Conservation (phyloP, 2,888 invertebrate species). For the Chrysolina americana region DNA sequence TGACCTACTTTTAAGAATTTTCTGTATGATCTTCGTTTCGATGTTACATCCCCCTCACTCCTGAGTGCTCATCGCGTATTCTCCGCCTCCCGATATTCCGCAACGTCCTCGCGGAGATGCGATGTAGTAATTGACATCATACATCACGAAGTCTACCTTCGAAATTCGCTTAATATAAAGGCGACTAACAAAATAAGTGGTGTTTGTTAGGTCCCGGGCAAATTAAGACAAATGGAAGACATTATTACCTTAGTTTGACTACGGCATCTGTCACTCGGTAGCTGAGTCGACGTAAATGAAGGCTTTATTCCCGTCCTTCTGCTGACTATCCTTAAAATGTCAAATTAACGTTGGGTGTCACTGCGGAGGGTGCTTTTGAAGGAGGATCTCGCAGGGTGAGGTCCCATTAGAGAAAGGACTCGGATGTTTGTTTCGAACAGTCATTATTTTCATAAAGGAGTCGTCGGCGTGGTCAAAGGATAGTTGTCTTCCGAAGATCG, state of each 20-base stretch:
- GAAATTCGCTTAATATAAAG: slow-evolving; percentile 45
- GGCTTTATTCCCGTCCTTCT: slow-evolving; percentile 56
- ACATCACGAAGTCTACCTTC: slow-evolving; percentile 37
- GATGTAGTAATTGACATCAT: slow-evolving; percentile 40
- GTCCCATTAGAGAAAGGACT: background rate
- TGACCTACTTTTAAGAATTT: no score
- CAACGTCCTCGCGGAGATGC: background rate
- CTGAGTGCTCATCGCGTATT: background rate
- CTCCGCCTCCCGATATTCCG: background rate
- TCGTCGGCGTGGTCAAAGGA: no score
- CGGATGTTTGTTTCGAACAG: background rate
- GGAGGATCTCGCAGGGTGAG: background rate
- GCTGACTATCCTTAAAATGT: slow-evolving; percentile 54
- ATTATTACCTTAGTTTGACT: slow-evolving; percentile 68
- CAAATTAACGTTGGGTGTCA: slow-evolving; percentile 24
- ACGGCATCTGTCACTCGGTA: slow-evolving; percentile 62
- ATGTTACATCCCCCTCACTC: background rate
- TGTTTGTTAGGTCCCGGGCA: slow-evolving; percentile 63
- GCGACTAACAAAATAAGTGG: slow-evolving; percentile 44
- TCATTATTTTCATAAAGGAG: background rate
- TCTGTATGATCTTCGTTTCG: background rate
- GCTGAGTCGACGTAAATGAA: slow-evolving; percentile 56
- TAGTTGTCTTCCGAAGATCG: no score
- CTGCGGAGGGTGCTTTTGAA: slow-evolving; percentile 5
- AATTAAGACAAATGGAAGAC: slow-evolving; percentile 69